A percentile compares a stretch with the other conserved stretches of the same genome.
Evolutionary conservation across 2,113 vertebrate genomes (phyloP).

Genomic region (Brachionichthys hirsutus): DNA sequence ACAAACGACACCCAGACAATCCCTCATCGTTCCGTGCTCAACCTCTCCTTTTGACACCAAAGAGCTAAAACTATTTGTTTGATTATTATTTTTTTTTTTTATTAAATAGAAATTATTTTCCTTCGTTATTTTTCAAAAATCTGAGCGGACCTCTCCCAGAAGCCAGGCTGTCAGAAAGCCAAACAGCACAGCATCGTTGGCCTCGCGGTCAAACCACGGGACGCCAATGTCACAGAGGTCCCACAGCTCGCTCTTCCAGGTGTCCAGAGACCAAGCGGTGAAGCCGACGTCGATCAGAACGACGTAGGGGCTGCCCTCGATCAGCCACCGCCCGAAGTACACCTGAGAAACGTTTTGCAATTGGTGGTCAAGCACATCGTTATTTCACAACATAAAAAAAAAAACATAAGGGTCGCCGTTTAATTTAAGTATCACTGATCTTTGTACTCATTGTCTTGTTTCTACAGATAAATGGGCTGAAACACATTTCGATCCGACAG

Average conservation of each 20-base stretch:
- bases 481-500: no score
- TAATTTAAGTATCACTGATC: no score
- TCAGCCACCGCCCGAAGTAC: constrained; percentile 91
- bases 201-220: constrained; percentile 92
- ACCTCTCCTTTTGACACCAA: no score
- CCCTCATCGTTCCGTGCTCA: no score
- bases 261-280: constrained; percentile 89
- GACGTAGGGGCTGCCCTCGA: constrained; percentile 89
- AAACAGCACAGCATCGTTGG: constrained; percentile 90
- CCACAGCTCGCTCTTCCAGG: constrained; percentile 92
- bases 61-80: no score
- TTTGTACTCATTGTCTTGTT: no score
- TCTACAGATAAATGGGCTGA: no score
- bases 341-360: constrained; percentile 66
- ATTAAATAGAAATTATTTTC: not conserved
- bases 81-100: no score
- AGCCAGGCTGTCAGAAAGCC: constrained; percentile 93
- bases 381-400: no score
- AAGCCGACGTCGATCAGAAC: constrained; percentile 88
- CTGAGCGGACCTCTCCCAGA: constrained; percentile 83
- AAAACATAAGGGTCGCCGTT: no score
- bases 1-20: no score
- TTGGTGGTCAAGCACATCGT: not conserved
- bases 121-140: not conserved
- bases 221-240: constrained; percentile 86